A percentile compares a stretch with the other conserved stretches of the same genome.
Evolutionary conservation across 2,797 vertebrate species (phyloP).

Genomic region (Triplophysa yarkandensis): DNA sequence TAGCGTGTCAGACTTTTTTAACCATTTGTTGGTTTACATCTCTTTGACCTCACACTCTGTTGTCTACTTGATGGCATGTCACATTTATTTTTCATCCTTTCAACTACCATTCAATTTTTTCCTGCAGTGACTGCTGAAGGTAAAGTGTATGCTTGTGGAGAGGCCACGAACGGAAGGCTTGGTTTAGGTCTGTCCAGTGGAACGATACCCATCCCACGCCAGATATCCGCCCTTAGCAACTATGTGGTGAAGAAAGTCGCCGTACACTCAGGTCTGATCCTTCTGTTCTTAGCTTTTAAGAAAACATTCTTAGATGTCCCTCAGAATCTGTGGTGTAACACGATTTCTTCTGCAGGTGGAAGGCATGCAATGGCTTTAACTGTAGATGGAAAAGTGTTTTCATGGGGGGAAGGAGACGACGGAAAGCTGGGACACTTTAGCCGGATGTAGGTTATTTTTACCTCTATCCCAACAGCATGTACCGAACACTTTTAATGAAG

Average conservation of each 20-base stretch:
- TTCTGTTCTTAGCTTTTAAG: neutral
- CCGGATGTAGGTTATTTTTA: constrained; percentile 83
- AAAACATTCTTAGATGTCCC: neutral
- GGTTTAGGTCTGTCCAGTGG: constrained; percentile 94
- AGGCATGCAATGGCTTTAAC: constrained; percentile 96
- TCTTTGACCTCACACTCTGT: no score
- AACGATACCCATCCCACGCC: constrained; percentile 94
- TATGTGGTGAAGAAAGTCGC: constrained; percentile 99
- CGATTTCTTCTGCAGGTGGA: constrained; percentile 75
- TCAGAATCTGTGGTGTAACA: neutral
- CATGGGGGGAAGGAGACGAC: constrained; percentile 98
- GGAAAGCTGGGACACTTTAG: constrained; percentile 98
- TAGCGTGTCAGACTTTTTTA: neutral
- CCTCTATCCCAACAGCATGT: neutral
- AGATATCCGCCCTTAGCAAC: constrained; percentile 94
- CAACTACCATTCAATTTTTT: neutral
- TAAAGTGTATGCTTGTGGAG: constrained; percentile 96
- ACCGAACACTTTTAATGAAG: neutral
- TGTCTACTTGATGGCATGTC: no score
- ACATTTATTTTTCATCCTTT: no score
- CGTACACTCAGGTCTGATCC: constrained; percentile 89
- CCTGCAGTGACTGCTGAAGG: constrained; percentile 92
- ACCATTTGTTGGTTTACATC: no score
- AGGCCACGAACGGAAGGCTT: constrained; percentile 94
- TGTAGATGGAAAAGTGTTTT: constrained; percentile 97